A percentile compares a stretch with the other conserved stretches of the same genome.
These are phyloP conservation scores for human (Homo sapiens) DNA, from an alignment of 2,113 vertebrate genomes.

Conservation along the genomic window GRCh38 chr12:63021501-63022000, in stretches of 20 bases:
- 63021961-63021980: fast-evolving
- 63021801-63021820: not conserved
- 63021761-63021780: no score
- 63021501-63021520: not conserved
- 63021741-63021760: not conserved
- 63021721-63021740: not conserved
- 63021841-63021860: fast-evolving
- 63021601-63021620: not conserved
- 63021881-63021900: not conserved
- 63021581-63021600: not conserved
- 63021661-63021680: not conserved
- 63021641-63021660: not conserved
- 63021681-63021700: not conserved
- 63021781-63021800: not conserved
- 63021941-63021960: not conserved
- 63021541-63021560: not conserved
- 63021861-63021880: not conserved
- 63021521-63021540: not conserved
- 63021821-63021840: not conserved
- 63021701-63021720: constrained; percentile 15
- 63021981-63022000: not conserved
- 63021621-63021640: not conserved
- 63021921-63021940: not conserved
- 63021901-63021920: not conserved
- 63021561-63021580: not conserved